These are phyloP conservation scores for Rhinogobius similis DNA, from an alignment of 2,113 vertebrate genomes.

Conservation along the genomic window DNA sequence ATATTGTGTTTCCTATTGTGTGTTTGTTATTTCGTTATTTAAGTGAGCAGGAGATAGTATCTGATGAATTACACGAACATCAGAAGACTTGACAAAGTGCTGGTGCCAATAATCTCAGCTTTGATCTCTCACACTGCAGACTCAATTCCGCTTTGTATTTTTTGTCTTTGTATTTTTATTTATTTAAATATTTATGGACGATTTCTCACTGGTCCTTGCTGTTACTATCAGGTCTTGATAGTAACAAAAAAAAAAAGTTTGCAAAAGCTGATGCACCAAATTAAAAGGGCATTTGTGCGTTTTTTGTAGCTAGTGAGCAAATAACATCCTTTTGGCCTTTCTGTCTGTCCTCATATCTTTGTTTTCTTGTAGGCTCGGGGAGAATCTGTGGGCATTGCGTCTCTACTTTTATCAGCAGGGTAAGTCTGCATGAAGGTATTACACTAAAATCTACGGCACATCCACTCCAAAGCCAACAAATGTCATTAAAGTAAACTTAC, in stretches of 20 bases:
- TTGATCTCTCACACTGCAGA: not conserved
- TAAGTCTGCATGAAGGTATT: conserved; percentile 53
- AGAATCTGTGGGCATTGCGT: conserved; percentile 77
- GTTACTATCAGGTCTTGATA: not conserved
- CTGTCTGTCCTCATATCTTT: conserved; percentile 27
- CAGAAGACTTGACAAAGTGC: conserved; percentile 27
- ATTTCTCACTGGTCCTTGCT: not conserved
- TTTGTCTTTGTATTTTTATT: not conserved
- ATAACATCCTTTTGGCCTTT: conserved; percentile 9
- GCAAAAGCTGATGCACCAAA: too few relatives aligned
- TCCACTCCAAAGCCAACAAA: not conserved
- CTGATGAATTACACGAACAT: conserved; percentile 40
- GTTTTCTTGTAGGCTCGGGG: conserved; percentile 80
- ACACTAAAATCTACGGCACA: conserved; percentile 30
- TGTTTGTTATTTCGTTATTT: not conserved
- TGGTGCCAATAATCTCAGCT: not conserved
- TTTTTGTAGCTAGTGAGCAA: conserved; percentile 7
- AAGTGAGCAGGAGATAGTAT: conserved; percentile 32
- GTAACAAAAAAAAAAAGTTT: too few relatives aligned
- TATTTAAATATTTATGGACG: not conserved
- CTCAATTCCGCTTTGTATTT: too few relatives aligned
- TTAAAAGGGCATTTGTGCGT: not conserved
- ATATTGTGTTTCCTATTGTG: not conserved
- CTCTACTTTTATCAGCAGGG: conserved; percentile 79
- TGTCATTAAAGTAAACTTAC: conserved; percentile 14